Evolutionary conservation across 2,888 invertebrate species (phyloP).

Genomic region (Sinelater perroti): DNA sequence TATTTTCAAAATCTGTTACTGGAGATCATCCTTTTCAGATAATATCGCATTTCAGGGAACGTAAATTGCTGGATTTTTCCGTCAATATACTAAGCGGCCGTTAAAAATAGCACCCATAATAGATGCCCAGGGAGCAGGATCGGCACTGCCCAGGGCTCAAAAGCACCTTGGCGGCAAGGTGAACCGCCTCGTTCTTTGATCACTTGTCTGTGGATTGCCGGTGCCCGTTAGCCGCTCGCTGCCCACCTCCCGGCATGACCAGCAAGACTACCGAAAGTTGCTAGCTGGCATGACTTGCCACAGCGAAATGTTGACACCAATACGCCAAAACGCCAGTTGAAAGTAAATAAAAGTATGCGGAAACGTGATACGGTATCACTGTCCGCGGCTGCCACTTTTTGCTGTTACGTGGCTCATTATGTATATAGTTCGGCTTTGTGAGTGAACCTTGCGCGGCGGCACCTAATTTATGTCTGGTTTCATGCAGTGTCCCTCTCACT

Average conservation of each 20-base stretch:
- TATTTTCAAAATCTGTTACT: too few species aligned
- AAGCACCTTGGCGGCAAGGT: conserved; percentile 51
- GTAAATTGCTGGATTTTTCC: not conserved
- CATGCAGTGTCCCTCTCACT: conserved; percentile 10
- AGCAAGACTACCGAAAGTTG: conserved; percentile 31
- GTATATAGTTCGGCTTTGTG: not conserved
- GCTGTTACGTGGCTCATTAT: not conserved
- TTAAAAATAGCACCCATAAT: conserved; percentile 12
- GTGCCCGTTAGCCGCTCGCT: conserved; percentile 26
- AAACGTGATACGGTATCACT: conserved; percentile 5
- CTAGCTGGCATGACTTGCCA: not conserved
- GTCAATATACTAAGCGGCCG: not conserved
- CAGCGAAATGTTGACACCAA: not conserved
- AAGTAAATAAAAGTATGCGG: conserved; percentile 17
- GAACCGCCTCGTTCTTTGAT: conserved; percentile 46
- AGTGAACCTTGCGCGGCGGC: conserved; percentile 2
- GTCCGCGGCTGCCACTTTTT: not conserved
- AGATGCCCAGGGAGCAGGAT: conserved; percentile 27
- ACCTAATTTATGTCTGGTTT: not conserved
- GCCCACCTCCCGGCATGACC: conserved; percentile 26
- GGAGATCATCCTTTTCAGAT: too few species aligned
- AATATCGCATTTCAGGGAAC: too few species aligned
- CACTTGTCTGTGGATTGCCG: conserved; percentile 35
- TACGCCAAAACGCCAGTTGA: conserved; percentile 10
- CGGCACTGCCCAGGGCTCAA: conserved; percentile 37